Evolutionary conservation across 2,797 vertebrate genomes (phyloP).

Genomic region (Pangasius macronema): DNA sequence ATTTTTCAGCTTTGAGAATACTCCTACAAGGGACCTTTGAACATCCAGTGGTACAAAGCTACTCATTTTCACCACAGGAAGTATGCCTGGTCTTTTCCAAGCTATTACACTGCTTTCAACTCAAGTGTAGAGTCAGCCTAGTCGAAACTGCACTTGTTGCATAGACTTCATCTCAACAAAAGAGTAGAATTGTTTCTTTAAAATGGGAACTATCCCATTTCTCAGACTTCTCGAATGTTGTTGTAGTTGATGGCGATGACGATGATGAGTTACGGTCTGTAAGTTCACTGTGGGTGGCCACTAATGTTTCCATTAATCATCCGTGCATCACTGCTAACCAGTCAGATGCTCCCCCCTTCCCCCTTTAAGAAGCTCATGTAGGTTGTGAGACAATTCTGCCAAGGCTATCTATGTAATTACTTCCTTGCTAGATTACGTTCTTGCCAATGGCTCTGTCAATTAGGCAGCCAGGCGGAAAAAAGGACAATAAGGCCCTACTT

Average conservation of each 20-base stretch:
- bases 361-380: slow-evolving; percentile 46
- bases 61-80: slow-evolving; percentile 55
- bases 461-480: slow-evolving; percentile 57
- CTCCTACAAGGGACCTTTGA: slow-evolving; percentile 51
- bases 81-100: slow-evolving; percentile 32
- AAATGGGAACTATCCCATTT: slow-evolving; percentile 12
- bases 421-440: slow-evolving; percentile 68
- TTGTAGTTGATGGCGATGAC: background rate
- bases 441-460: slow-evolving; percentile 60
- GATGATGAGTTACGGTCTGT: background rate
- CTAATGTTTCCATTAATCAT: slow-evolving; percentile 54
- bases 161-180: slow-evolving; percentile 13
- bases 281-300: slow-evolving; percentile 46
- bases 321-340: slow-evolving; percentile 43
- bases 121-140: slow-evolving; percentile 19
- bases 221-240: background rate
- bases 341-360: slow-evolving; percentile 7
- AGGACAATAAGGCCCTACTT: slow-evolving; percentile 49
- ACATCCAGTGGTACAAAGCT: slow-evolving; percentile 30
- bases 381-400: slow-evolving; percentile 57
- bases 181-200: background rate
- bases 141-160: slow-evolving; percentile 9
- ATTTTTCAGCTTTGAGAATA: slow-evolving; percentile 49
- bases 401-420: slow-evolving; percentile 68
- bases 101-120: slow-evolving; percentile 34